Percentiles rank a stretch among this genome's conserved stretches.
Conservation (phyloP, 2,888 invertebrate genomes). For the Boloria selene region DNA sequence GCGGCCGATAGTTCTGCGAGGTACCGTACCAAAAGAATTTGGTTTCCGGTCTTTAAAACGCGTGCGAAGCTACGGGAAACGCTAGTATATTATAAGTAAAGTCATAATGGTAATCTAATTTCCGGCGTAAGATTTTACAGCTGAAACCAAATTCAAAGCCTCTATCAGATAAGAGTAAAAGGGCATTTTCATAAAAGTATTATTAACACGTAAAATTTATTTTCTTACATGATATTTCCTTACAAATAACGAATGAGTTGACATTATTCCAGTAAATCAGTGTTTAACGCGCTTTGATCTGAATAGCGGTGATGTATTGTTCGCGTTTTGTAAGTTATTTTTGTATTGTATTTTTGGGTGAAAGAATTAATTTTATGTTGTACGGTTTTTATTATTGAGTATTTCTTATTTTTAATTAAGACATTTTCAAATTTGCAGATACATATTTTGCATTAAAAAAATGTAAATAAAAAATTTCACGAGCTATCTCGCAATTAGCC, state of each 20-base stretch:
- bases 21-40: too few relatives aligned
- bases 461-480: too few relatives aligned
- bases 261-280: constrained; percentile 36
- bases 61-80: too few relatives aligned
- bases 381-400: background rate
- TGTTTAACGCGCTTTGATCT: constrained; percentile 37
- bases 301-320: constrained; percentile 38
- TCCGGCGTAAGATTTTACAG: background rate
- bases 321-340: constrained; percentile 1
- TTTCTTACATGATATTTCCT: constrained; percentile 33
- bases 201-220: constrained; percentile 35
- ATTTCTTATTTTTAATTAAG: too few relatives aligned
- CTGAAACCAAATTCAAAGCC: background rate
- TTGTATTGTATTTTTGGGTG: background rate
- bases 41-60: too few relatives aligned
- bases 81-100: too few relatives aligned
- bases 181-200: constrained; percentile 18
- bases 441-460: too few relatives aligned
- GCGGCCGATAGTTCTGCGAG: too few relatives aligned
- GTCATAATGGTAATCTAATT: too few relatives aligned
- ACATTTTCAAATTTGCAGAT: too few relatives aligned
- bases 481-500: too few relatives aligned
- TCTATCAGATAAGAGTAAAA: background rate
- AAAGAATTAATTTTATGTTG: constrained; percentile 6
- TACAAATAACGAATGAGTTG: constrained; percentile 36